Evolutionary conservation across 2,797 vertebrate species (phyloP), one percentile per base, ranked within the genome.

Genomic region (Garrulus glandarius): DNA sequence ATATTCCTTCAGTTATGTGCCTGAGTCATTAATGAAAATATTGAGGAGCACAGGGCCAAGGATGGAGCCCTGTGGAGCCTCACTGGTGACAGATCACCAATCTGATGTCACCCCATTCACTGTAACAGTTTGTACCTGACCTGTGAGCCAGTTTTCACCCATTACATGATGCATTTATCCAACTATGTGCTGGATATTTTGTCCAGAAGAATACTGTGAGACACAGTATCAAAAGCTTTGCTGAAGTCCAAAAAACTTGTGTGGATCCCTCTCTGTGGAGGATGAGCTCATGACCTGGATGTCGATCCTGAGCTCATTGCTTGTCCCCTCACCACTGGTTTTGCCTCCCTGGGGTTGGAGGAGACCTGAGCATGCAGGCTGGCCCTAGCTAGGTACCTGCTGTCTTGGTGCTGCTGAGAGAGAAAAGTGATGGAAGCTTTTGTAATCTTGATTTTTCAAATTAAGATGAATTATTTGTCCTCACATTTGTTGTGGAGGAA

Each of bases 271-370:
- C 15, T 32, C 26, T 1, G 1, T 4, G 8, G 37, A 83, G 9
- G 17, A 52, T 15, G 29, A 67, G 26, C 4, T 2, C 22, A 20
- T 4, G 6, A 9, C 12, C 18, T 3, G 1, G 3, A 32, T 1
- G 1, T 21, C 22, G 14, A 74, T 6, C 7, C 52, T 67, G 60
- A 83, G 32, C 8, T 34, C 43, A 7, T n/a, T 2, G 2, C 29
- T 84, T 5, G 0, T 37, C 34, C 8, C 5, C 21, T 83, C 3
- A 1, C 6, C 37, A 10, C 26, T 49, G 16, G 0, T 61, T 86
- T 87, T 81, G 5, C 29, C 13, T 79, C 4, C 18, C 10, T 60
- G 32, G 11, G 36, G 13, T 17, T 69, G 39, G 15, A 56, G n/a
- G n/a, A 77, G 9, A 29, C 12, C 17, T 84, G 43, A 75, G 13